Evolutionary conservation across 2,113 vertebrate genomes (phyloP).

Genomic region (Gobio gobio): DNA sequence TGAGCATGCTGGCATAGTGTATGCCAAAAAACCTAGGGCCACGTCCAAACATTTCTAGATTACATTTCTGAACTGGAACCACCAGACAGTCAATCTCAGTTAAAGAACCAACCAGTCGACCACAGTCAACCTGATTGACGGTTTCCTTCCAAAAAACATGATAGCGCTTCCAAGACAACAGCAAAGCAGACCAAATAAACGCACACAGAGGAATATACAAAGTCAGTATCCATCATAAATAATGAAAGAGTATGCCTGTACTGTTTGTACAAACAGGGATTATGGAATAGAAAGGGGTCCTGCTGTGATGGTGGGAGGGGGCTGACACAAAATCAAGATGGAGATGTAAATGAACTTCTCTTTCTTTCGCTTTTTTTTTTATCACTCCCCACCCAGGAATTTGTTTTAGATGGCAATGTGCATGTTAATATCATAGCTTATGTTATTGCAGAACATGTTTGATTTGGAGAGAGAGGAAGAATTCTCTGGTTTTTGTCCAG

Average conservation of each 20-base stretch:
- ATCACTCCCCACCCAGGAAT: slow-evolving; percentile 33
- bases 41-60: slow-evolving; percentile 25
- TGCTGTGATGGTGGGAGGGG: slow-evolving; percentile 20
- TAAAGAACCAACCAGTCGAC: background rate
- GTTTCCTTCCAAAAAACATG: slow-evolving; percentile 16
- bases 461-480: slow-evolving; percentile 52
- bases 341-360: background rate
- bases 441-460: slow-evolving; percentile 60
- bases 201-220: slow-evolving; percentile 21
- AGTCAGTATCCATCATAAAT: slow-evolving; percentile 13
- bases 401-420: slow-evolving; percentile 53
- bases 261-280: background rate
- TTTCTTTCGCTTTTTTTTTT: background rate
- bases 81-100: background rate
- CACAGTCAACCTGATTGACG: background rate
- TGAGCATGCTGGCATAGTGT: background rate
- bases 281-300: background rate
- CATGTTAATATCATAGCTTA: slow-evolving; percentile 39
- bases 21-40: background rate
- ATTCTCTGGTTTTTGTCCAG: slow-evolving; percentile 54
- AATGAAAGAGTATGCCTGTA: slow-evolving; percentile 11
- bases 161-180: slow-evolving; percentile 1
- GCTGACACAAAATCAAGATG: slow-evolving; percentile 28
- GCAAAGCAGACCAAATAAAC: slow-evolving; percentile 32
- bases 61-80: background rate